A percentile compares a stretch with the other conserved stretches of the same genome.
Conservation (phyloP, 23 tunicate species). For the Halocynthia aurantium region DNA sequence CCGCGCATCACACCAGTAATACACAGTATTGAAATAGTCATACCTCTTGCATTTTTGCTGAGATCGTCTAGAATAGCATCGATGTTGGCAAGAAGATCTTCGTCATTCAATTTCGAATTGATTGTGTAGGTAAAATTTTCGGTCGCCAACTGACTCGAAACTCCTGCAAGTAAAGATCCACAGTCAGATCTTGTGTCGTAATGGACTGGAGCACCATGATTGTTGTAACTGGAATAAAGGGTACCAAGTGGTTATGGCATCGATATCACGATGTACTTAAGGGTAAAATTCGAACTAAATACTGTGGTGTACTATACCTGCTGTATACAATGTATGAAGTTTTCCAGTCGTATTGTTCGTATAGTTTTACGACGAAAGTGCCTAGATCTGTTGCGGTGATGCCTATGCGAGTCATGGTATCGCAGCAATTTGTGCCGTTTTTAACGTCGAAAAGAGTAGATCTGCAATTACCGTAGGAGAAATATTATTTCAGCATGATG, state of each 20-base stretch:
- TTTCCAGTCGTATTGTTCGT: slow-evolving; percentile 45
- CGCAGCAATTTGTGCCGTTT: slow-evolving; percentile 18
- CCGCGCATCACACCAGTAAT: no score
- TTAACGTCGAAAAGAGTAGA: slow-evolving; percentile 38
- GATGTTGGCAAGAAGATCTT: no score
- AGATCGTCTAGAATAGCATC: no score
- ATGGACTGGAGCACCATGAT: slow-evolving; percentile 65
- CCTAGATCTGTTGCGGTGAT: slow-evolving; percentile 51
- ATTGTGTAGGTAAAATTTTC: neutral
- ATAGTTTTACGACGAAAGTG: slow-evolving; percentile 29
- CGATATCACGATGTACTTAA: neutral
- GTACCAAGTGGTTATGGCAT: neutral
- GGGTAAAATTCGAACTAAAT: neutral
- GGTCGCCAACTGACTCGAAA: slow-evolving; percentile 16
- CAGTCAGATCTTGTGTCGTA: slow-evolving; percentile 51
- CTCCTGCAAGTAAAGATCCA: slow-evolving; percentile 31
- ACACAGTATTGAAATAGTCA: no score
- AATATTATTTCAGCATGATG: neutral
- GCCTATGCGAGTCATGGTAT: slow-evolving; percentile 48
- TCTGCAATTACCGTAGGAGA: slow-evolving; percentile 7
- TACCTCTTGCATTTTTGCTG: no score
- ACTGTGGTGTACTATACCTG: slow-evolving; percentile 7
- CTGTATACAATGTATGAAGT: slow-evolving; percentile 47
- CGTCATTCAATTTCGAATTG: no score
- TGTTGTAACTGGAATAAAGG: slow-evolving; percentile 27